These are phyloP conservation scores for Ypsolopha sequella DNA, from an alignment of 2,888 invertebrate genomes.

Conservation along the genomic window DNA sequence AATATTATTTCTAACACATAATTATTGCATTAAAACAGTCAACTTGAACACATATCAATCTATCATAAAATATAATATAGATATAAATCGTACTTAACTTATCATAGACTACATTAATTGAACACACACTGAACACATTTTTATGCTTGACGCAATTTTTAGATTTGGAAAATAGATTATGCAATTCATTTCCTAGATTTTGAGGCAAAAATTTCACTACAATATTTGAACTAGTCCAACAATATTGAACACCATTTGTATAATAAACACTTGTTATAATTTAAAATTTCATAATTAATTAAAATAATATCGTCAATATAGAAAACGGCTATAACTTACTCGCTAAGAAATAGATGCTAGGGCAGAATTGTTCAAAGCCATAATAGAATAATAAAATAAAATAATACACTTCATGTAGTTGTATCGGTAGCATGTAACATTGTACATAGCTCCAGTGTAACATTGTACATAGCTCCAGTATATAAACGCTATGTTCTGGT, in stretches of 20 bases:
- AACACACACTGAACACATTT: constrained; percentile 9
- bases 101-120: constrained; percentile 10
- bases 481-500: no score
- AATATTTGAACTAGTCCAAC: constrained; percentile 55
- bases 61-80: constrained; percentile 3
- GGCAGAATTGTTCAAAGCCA: no score
- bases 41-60: constrained; percentile 4
- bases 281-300: background rate
- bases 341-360: no score
- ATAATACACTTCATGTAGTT: no score
- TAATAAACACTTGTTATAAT: constrained; percentile 23
- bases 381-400: no score
- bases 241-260: constrained; percentile 24
- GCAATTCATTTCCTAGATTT: constrained; percentile 22
- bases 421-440: no score
- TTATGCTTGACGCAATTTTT: constrained; percentile 1
- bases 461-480: no score
- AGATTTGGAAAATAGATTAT: constrained; percentile 5
- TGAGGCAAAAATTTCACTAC: constrained; percentile 46
- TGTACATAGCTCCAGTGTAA: no score
- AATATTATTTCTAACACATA: background rate
- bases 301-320: constrained; percentile 2
- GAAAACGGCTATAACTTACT: no score
- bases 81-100: background rate
- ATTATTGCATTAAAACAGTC: constrained; percentile 5